Evolutionary conservation across 2,113 vertebrate species (phyloP).

Genomic region (Diphyllodes magnificus): DNA sequence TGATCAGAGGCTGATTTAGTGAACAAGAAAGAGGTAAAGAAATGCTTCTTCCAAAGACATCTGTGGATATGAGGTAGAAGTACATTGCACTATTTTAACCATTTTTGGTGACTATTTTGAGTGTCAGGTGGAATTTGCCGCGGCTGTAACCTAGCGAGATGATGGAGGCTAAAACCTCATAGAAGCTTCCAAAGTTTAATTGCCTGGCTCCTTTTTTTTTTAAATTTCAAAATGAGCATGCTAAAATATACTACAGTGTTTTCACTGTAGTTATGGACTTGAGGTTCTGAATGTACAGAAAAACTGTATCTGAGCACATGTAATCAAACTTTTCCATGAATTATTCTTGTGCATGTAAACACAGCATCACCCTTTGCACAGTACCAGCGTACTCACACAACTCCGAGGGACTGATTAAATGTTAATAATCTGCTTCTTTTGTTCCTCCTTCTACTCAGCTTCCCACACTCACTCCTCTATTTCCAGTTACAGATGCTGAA

Average conservation of each 20-base stretch:
- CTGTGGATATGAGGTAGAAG: background rate
- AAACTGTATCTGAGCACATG: background rate
- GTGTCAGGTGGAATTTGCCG: background rate
- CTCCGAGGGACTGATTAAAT: background rate
- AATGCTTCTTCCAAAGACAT: background rate
- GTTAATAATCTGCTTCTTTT: background rate
- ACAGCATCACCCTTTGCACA: background rate
- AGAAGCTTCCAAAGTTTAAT: background rate
- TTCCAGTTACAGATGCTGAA: background rate
- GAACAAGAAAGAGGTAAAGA: background rate
- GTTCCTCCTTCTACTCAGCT: background rate
- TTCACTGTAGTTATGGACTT: background rate
- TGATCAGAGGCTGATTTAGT: background rate
- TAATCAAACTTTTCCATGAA: background rate
- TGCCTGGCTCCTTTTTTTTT: background rate
- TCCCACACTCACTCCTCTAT: background rate
- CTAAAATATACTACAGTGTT: background rate
- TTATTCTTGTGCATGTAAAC: background rate
- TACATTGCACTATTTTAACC: background rate
- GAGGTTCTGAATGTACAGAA: background rate
- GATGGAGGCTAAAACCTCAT: background rate
- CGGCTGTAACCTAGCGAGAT: background rate
- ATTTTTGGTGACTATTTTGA: background rate
- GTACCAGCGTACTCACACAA: accelerated
- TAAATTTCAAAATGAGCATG: background rate